phyloP scores from a whole-genome alignment of 2,888 invertebrate genomes.

The Aporophyla lueneburgensis region DNA sequence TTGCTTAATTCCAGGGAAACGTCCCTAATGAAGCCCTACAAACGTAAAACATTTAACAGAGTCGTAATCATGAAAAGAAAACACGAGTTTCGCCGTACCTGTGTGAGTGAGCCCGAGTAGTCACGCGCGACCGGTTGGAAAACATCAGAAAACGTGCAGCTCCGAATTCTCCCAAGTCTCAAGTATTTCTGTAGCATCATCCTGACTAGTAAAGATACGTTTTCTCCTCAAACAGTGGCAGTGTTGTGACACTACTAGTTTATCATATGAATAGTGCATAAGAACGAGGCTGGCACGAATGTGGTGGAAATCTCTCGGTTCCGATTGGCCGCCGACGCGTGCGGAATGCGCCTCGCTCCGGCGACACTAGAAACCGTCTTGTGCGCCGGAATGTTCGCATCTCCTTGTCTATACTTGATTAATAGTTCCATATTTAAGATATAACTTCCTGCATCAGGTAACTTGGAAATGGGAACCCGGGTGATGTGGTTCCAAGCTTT shows the following conservation, averaged over 20 bases:
- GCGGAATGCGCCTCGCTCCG: constrained; percentile 85
- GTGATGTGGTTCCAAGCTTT: background rate
- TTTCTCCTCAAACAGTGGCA: constrained; percentile 40
- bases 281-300: constrained; percentile 63
- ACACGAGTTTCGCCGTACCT: background rate
- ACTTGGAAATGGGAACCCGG: background rate
- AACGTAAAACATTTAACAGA: background rate
- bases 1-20: background rate
- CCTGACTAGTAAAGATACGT: constrained; percentile 18
- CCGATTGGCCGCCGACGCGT: constrained; percentile 86
- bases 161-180: background rate
- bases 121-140: background rate
- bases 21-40: background rate
- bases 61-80: constrained; percentile 1
- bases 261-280: constrained; percentile 66
- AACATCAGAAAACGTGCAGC: background rate
- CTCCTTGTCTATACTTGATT: constrained; percentile 68
- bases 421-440: constrained; percentile 43
- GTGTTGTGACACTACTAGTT: constrained; percentile 59
- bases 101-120: background rate
- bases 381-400: constrained; percentile 75
- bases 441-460: constrained; percentile 6
- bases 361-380: constrained; percentile 84
- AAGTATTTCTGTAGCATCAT: background rate
- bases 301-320: constrained; percentile 84